Evolutionary conservation across 2,797 vertebrate species (phyloP), one percentile per base, ranked within the genome.

Genomic region (Enteromius treurensis): DNA sequence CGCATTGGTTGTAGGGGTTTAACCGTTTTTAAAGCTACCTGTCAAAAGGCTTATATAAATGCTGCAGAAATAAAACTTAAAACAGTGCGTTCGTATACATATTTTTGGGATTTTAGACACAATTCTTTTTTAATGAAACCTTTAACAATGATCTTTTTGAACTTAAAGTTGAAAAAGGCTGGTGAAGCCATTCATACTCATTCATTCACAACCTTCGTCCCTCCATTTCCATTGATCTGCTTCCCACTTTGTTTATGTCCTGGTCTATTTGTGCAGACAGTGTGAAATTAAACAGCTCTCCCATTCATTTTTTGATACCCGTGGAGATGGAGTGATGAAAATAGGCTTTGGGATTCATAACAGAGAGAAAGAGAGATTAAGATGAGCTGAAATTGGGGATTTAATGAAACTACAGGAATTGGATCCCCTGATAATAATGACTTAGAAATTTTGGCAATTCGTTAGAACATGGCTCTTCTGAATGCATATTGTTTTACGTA

Each of bases 241-340:
- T 85, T 83, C 82, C 81, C 29, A 26, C 42, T 34, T 80, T 79
- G 64, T 74, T 87, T 85, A 45, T 49, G 60, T 79, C 76, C 17
- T 32, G 79, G 42, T 88, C 86, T 81, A 64, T 82, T 85, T 83
- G 76, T 89, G 80, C 85, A 87, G 82, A 47, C 65, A 79, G 81
- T 87, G 85, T 90, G 89, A 89, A 87, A 88, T 87, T 79, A 77
- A 83, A 85, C 86, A 83, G 84, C 71, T 84, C 79, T 64, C 58
- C 70, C 55, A 3, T 40, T 42, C 70, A 77, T 37, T 62, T 55
- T 82, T 81, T 79, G 76, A 84, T 71, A 75, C 40, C 15, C 55
- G 49, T 67, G 26, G 65, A 81, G 70, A 85, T 71, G 69, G 64
- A 86, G 68, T 86, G 82, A 81, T 83, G 83, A 83, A 85, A 87